Evolutionary conservation across 2,888 invertebrate genomes (phyloP), one percentile per base, ranked within the genome.

Genomic region (Polydesmus complanatus): DNA sequence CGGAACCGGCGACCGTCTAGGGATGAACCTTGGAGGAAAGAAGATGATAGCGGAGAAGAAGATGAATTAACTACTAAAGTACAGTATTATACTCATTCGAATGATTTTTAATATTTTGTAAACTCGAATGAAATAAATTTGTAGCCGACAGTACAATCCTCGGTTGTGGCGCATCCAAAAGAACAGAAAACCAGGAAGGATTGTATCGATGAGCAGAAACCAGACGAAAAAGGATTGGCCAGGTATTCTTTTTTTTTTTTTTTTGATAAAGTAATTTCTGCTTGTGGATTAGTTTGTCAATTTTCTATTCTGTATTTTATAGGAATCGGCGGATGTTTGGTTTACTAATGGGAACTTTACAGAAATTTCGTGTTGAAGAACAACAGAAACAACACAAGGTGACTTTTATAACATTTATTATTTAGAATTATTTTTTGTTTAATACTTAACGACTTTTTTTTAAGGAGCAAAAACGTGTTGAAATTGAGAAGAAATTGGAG

Each of bases 291-390:
- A 11, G 3, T n/a, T 21, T 54, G 26, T 56, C 21, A 22, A 59
- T 23, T 37, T 51, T 3, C 47, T 48, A 14, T 51, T 25, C 37
- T 51, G 14, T 51, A n/a, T 50, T 26, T 52, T 86, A 81, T 25
- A 79, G 96, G 66, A 97, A 97, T 75, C 81, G 88, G 65, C 81
- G 97, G 61, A 96, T 98, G 86, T 96, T 98, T 77, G 95, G 96
- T 8, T 86, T 94, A 22, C 78, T 98, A 52, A 76, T 97, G 59
- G 96, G 97, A 2, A 97, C 97, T 18, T 75, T 98, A 67, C 91
- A 94, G 72, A 91, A 90, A 73, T 97, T 97, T 73, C 87, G 92
- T 69, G 89, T 90, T 71, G 95, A 96, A 71, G 93, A 95, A 75
- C 89, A 89, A 61, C 85, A 85, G 60, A 77, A 90, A 66, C 90